Conservation (phyloP, 2,797 vertebrate genomes). For the Poecile montanus region DNA sequence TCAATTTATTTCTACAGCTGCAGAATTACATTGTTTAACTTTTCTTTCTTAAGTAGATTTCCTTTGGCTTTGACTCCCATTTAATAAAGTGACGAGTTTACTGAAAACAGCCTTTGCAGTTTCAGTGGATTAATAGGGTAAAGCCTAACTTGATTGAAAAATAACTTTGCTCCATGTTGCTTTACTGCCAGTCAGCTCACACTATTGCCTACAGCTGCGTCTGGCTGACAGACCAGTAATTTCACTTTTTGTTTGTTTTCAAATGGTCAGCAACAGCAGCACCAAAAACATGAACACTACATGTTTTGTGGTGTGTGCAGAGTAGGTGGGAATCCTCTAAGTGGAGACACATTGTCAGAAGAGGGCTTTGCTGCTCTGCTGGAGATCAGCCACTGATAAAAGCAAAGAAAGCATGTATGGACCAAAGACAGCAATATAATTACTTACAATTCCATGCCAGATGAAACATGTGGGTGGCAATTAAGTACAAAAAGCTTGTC, state of each 20-base stretch:
- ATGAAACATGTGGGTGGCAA: constrained; percentile 2
- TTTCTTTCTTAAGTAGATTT: constrained; percentile 44
- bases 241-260: constrained; percentile 58
- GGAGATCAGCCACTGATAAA: constrained; percentile 5
- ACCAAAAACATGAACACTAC: not conserved
- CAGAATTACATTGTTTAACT: constrained; percentile 40
- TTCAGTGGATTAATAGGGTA: constrained; percentile 71
- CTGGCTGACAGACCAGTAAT: constrained; percentile 7
- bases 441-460: not conserved
- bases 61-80: constrained; percentile 14
- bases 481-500: constrained; percentile 17
- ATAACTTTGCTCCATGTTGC: constrained; percentile 61
- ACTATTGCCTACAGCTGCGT: not conserved
- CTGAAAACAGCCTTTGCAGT: constrained; percentile 47
- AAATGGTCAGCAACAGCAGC: constrained; percentile 30
- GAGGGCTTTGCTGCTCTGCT: not conserved
- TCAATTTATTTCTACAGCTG: constrained; percentile 53
- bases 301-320: not conserved
- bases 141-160: constrained; percentile 80
- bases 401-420: not conserved
- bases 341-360: not conserved
- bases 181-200: constrained; percentile 54
- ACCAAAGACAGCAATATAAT: not conserved
- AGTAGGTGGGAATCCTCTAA: not conserved
- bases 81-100: constrained; percentile 60